These are phyloP conservation scores for Micropoecilia bifurca DNA, from an alignment of 2,797 vertebrate genomes.

Conservation along the genomic window DNA sequence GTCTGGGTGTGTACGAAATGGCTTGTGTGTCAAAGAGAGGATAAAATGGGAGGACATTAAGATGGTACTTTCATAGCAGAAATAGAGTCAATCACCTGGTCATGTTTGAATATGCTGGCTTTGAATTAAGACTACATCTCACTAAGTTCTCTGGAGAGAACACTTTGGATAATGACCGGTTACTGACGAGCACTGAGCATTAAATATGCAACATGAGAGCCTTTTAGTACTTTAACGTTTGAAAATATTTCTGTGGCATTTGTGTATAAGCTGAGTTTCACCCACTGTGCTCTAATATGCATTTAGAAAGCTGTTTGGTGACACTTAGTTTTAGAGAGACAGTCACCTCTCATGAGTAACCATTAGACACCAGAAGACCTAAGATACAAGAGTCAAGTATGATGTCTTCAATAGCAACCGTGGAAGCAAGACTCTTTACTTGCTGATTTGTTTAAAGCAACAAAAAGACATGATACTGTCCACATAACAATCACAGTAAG, in stretches of 20 bases:
- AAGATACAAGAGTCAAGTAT: neutral
- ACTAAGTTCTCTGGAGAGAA: conserved; percentile 33
- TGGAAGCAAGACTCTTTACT: neutral
- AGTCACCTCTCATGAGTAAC: neutral
- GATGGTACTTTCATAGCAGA: conserved; percentile 26
- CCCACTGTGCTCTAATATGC: neutral
- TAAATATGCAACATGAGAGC: conserved; percentile 26
- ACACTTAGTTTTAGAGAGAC: neutral
- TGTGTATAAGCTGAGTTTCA: neutral
- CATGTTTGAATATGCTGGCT: conserved; percentile 40
- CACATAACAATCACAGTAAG: neutral
- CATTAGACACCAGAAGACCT: neutral
- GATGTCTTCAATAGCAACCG: neutral
- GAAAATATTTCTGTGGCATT: conserved; percentile 7
- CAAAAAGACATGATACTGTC: neutral
- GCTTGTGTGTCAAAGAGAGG: conserved; percentile 35
- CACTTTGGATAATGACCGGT: conserved; percentile 54
- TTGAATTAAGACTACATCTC: conserved; percentile 54
- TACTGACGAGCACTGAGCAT: conserved; percentile 37
- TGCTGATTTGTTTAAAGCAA: neutral
- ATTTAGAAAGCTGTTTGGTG: neutral
- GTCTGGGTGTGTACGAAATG: conserved; percentile 20
- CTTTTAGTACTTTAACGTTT: conserved; percentile 9
- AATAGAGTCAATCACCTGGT: conserved; percentile 39
- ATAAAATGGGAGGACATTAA: conserved; percentile 16